Evolutionary conservation across 2,113 vertebrate genomes (phyloP), one percentile per base, ranked within the genome.

Genomic region (Antigone vipio): DNA sequence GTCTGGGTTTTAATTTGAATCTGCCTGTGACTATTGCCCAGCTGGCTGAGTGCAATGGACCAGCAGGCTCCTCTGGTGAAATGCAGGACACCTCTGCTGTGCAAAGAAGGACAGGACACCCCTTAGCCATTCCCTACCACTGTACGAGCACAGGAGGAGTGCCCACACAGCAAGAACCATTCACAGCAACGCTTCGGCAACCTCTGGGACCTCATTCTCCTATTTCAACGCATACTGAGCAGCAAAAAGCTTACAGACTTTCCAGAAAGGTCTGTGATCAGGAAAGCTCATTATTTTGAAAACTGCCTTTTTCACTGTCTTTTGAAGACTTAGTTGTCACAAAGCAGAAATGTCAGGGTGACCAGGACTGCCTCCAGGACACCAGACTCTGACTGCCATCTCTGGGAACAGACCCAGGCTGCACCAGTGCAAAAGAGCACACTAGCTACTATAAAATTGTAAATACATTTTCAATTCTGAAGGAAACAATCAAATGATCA

Each of bases 71-170:
- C 71, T 38, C 66, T 40, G 40, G 50, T 34, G 44, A 30, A 75
- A 15, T 6, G 18, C 40, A 45, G 69, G 45, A 38, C 21, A 44
- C 10, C 24, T 81, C 24, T 71, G 77, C 55, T 18, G 73, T 47
- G 29, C 50, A 29, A 15, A 44, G 40, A 42, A 12, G 40, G 40
- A 42, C 40, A 42, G 26, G 73, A 71, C 0, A 5, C 13, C 11
- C 2, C 0, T 5, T 21, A 45, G 60, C 18, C 2, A 0, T 1
- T 87, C n/a, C 64, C 38, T 27, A 18, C 14, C 47, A 21, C 55
- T 7, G 10, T 1, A 22, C 0, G 5, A 42, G 67, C 12, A 10
- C 2, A 1, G 74, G 11, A 59, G 75, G 1, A 67, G 34, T 7
- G 23, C 7, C 23, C 35, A 26, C 30, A 9, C 15, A 30, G 49